Conservation (phyloP, 2,113 vertebrate genomes). For the Podarcis raffonei region DNA sequence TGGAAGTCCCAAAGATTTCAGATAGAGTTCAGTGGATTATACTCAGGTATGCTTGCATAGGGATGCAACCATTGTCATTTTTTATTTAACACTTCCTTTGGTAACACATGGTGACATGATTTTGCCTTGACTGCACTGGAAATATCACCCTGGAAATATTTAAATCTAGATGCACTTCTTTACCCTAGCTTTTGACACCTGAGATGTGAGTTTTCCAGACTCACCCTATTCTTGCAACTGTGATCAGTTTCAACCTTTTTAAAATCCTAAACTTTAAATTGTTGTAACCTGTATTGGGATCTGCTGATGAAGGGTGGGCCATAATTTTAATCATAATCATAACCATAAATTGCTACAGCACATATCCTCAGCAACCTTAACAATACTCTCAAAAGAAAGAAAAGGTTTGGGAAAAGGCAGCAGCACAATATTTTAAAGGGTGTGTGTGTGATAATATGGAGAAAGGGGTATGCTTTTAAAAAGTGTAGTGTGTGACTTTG, state of each 20-base stretch:
- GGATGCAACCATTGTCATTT: background rate
- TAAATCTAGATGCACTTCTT: background rate
- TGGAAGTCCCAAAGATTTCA: too few relatives aligned
- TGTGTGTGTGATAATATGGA: background rate
- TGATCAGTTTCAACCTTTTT: too few relatives aligned
- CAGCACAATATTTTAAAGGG: slow-evolving; percentile 52
- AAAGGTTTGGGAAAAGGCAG: slow-evolving; percentile 18
- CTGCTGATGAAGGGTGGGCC: too few relatives aligned
- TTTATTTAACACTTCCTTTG: background rate
- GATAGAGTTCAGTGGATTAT: too few relatives aligned
- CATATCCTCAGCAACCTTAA: background rate
- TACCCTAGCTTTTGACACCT: too few relatives aligned
- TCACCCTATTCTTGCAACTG: too few relatives aligned
- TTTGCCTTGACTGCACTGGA: background rate
- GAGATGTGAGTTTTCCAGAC: too few relatives aligned
- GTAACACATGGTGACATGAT: background rate
- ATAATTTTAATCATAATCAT: too few relatives aligned
- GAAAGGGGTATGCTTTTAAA: background rate
- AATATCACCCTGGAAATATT: background rate
- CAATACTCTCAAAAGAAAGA: background rate
- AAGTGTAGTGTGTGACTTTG: background rate
- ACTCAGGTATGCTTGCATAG: too few relatives aligned
- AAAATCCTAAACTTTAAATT: background rate
- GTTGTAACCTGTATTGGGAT: too few relatives aligned
- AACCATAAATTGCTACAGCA: background rate